Conservation (phyloP, 92 coral and sea anemone genomes). For the Virgularia gustaviana region DNA sequence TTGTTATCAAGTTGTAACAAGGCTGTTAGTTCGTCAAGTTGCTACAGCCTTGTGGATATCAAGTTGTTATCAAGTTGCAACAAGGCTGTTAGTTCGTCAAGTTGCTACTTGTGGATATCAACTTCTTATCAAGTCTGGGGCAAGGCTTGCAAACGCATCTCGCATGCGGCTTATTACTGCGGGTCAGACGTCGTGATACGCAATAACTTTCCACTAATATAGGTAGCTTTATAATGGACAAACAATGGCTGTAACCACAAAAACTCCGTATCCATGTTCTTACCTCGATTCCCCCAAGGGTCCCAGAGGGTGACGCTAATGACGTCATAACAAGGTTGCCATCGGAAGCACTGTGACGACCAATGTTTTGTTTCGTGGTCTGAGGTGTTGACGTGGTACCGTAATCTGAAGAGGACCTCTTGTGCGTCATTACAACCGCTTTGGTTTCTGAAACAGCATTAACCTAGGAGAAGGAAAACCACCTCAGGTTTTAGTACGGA, state of each 20-base stretch:
- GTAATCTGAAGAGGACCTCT: conserved; percentile 27
- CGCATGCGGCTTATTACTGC: too few relatives aligned
- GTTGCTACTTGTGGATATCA: too few relatives aligned
- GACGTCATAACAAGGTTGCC: conserved; percentile 21
- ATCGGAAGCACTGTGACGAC: conserved; percentile 16
- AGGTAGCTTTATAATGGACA: too few relatives aligned
- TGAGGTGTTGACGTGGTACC: neutral
- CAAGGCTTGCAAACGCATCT: too few relatives aligned
- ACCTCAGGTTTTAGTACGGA: too few relatives aligned
- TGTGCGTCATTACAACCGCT: conserved; percentile 13
- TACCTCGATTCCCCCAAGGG: neutral
- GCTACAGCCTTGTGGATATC: too few relatives aligned
- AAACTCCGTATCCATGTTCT: neutral
- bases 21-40: too few relatives aligned
- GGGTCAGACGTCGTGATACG: neutral
- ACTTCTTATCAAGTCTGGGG: neutral
- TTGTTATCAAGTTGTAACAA: too few relatives aligned
- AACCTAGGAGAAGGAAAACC: conserved; percentile 8
- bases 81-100: too few relatives aligned
- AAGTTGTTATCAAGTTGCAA: too few relatives aligned
- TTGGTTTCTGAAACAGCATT: neutral
- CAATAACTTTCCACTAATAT: neutral
- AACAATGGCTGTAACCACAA: too few relatives aligned
- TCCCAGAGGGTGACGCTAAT: conserved; percentile 6
- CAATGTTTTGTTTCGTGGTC: neutral